phyloP scores from a whole-genome alignment of 1,140 invertebrate genomes.

The Drosophila chauvacae region DNA sequence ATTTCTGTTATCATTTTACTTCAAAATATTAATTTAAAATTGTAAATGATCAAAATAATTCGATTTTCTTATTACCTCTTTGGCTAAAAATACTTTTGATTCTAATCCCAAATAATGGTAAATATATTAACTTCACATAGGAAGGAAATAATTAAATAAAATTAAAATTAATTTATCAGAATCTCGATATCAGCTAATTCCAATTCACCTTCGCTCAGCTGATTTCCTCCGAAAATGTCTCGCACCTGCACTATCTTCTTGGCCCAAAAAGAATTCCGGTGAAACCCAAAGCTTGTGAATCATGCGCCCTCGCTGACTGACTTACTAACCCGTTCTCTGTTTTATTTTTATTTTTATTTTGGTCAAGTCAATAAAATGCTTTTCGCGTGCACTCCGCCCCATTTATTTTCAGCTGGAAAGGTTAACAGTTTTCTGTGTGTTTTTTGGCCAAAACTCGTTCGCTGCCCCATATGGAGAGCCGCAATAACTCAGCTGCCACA shows the following conservation, averaged over 20 bases:
- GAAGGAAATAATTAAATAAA: too few species aligned
- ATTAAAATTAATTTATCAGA: background rate
- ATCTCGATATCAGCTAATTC: background rate
- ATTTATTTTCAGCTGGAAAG: slow-evolving; percentile 42
- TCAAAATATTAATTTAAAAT: too few species aligned
- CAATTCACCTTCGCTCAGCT: slow-evolving; percentile 1
- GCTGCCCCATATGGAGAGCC: slow-evolving; percentile 10
- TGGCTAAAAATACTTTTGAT: too few species aligned
- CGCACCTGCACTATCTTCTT: slow-evolving; percentile 4
- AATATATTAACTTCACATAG: too few species aligned
- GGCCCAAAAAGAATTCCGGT: slow-evolving; percentile 16
- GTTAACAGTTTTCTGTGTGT: slow-evolving; percentile 57
- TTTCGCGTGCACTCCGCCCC: slow-evolving; percentile 30
- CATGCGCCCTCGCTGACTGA: slow-evolving; percentile 42
- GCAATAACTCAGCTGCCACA: slow-evolving; percentile 63
- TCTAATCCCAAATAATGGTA: too few species aligned
- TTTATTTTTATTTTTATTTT: slow-evolving; percentile 21
- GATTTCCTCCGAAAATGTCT: background rate
- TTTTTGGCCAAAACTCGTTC: slow-evolving; percentile 55
- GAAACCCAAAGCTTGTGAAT: slow-evolving; percentile 60
- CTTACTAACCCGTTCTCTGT: slow-evolving; percentile 69
- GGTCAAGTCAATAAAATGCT: slow-evolving; percentile 67
- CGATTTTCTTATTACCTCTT: too few species aligned
- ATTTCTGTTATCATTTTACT: too few species aligned
- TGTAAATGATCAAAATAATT: too few species aligned